Evolutionary conservation across 1,140 invertebrate species (phyloP), one percentile per base, ranked within the genome.

Genomic region (Leptestheria dahalacensis): DNA sequence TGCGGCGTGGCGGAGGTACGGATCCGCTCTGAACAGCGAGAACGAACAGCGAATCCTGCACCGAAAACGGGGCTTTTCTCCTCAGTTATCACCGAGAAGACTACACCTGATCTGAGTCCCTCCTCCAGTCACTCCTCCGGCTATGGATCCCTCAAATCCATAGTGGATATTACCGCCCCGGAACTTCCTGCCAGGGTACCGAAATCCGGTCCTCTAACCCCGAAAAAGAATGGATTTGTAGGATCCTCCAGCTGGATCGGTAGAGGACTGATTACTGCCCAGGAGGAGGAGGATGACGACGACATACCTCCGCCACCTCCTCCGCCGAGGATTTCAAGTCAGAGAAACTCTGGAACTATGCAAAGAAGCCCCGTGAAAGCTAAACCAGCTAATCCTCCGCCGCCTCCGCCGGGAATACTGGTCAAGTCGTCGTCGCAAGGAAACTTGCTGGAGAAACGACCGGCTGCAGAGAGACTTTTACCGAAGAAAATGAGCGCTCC

Each of bases 341-440:
- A 56, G 57, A 26, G 55, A 51, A 58, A 57, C 57, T 41, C 56
- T 50, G 51, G 60, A 57, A 25, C 63, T 57, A 28, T 61, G 54
- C 54, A 56, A 20, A 24, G 33, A 15, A 41, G 6, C 15, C 6
- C 33, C 6, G 33, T 15, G 33, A 41, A 41, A 41, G 6, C 33
- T 41, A 41, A 41, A 41, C 33, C 33, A 48, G 24, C 26, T 57
- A 59, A 63, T 60, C 24, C 60, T 61, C 50, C 59, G 60, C 47
- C 26, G 47, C 59, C 25, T 50, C 47, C 41, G 25, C 33, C 61
- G 4, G 47, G 29, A 15, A 26, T 26, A 23, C 28, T 67, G 11
- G 57, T 61, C 4, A 65, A 64, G 47, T 67, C 66, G 18, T 59
- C 62, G 23, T 66, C 66, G 12, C 64, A 66, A 57, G 64, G 61